Conservation (phyloP, 92 coral and sea anemone species). For the Zoanthus gigantus region DNA sequence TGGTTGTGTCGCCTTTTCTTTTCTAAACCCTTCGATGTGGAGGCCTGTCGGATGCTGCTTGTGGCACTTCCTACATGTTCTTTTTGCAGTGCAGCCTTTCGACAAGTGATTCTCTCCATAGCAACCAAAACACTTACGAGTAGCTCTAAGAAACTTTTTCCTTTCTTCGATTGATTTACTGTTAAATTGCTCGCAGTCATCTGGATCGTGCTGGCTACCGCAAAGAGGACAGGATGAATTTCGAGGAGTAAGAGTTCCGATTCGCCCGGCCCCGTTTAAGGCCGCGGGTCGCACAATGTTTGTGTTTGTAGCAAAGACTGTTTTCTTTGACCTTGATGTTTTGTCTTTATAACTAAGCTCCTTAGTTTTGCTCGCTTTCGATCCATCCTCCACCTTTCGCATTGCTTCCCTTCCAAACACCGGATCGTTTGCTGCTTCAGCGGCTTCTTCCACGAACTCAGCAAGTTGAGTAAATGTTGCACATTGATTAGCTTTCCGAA, state of each 20-base stretch:
- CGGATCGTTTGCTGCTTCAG: constrained; percentile 73
- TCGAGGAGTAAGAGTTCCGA: constrained; percentile 8
- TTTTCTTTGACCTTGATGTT: constrained; percentile 23
- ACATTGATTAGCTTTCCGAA: not conserved
- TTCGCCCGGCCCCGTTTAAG: constrained; percentile 33
- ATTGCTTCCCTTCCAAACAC: constrained; percentile 17
- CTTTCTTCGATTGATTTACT: constrained; percentile 52
- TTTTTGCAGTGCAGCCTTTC: constrained; percentile 51
- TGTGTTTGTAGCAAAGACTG: constrained; percentile 31
- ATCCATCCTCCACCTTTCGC: constrained; percentile 30
- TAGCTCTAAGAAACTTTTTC: constrained; percentile 56
- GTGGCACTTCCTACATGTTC: constrained; percentile 30
- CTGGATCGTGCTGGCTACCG: constrained; percentile 52
- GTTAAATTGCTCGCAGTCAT: constrained; percentile 55
- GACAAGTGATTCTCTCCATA: constrained; percentile 61
- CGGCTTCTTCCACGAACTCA: constrained; percentile 52
- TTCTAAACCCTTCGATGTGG: constrained; percentile 66
- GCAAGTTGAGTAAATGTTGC: constrained; percentile 43
- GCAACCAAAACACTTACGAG: constrained; percentile 54
- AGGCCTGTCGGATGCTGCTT: constrained; percentile 72
- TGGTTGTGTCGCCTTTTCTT: constrained; percentile 30
- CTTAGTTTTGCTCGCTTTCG: constrained; percentile 26
- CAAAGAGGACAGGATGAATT: constrained; percentile 40
- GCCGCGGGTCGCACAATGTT: constrained; percentile 27
- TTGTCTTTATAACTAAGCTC: constrained; percentile 21